Conservation (phyloP, 1,140 invertebrate species). For the Eumeta japonica region DNA sequence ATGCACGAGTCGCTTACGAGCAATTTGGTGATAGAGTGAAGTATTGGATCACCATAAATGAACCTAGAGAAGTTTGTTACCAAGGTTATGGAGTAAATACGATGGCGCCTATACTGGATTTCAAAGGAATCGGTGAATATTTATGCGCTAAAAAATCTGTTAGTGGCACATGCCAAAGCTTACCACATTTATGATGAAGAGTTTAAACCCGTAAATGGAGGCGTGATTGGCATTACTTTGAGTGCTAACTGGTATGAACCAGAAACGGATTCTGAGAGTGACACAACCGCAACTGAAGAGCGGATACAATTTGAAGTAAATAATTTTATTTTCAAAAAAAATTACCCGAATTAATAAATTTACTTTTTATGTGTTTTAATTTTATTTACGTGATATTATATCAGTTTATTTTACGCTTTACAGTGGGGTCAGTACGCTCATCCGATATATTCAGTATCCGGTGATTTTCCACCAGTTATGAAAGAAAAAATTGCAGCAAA, state of each 20-base stretch:
- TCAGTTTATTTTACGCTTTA: too few relatives aligned
- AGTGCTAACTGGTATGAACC: constrained; percentile 59
- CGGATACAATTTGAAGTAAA: constrained; percentile 43
- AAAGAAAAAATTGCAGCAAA: constrained; percentile 23
- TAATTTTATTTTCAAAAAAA: constrained; percentile 4
- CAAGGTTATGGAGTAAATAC: constrained; percentile 27
- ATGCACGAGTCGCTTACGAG: constrained; percentile 49
- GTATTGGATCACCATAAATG: constrained; percentile 54
- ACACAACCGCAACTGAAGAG: constrained; percentile 53
- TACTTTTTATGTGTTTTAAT: constrained; percentile 7
- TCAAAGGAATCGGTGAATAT: constrained; percentile 44
- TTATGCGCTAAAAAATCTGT: constrained; percentile 53
- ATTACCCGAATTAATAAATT: background rate
- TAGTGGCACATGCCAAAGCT: constrained; percentile 59
- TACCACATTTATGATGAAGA: constrained; percentile 42
- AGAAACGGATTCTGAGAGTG: constrained; percentile 36
- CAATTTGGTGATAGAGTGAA: constrained; percentile 55
- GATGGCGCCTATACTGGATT: constrained; percentile 34
- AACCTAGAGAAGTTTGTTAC: constrained; percentile 36
- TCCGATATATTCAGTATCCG: constrained; percentile 31
- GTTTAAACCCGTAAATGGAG: constrained; percentile 31
- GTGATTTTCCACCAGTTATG: constrained; percentile 34
- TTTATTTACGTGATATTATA: constrained; percentile 6
- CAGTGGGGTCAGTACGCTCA: constrained; percentile 28
- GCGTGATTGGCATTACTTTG: constrained; percentile 61